These are phyloP conservation scores for Macrosteles quadrilineatus DNA, from an alignment of 1,140 invertebrate species.

Conservation along the genomic window DNA sequence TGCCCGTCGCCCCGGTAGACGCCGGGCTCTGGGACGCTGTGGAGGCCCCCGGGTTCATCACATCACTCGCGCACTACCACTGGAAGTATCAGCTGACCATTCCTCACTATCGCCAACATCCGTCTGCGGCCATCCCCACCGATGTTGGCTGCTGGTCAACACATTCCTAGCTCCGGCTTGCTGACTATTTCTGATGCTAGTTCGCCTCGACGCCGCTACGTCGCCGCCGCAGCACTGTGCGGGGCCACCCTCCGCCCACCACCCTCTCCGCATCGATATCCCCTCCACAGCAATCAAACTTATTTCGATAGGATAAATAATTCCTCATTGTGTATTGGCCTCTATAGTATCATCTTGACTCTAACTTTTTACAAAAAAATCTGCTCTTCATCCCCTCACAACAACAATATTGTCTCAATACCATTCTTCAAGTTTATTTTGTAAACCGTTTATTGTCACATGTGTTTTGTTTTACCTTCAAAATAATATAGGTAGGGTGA, in stretches of 20 bases:
- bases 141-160: conserved; percentile 16
- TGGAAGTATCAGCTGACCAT: conserved; percentile 31
- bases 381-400: too few species aligned
- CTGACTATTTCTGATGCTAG: conserved; percentile 18
- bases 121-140: not conserved
- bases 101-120: not conserved
- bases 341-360: too few species aligned
- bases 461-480: too few species aligned
- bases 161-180: conserved; percentile 3
- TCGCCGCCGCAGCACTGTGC: conserved; percentile 18
- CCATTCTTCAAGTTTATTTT: too few species aligned
- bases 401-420: too few species aligned
- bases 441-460: too few species aligned
- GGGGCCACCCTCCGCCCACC: too few species aligned
- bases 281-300: not conserved
- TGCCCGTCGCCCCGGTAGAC: conserved; percentile 60
- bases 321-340: too few species aligned
- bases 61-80: conserved; percentile 26
- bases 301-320: too few species aligned
- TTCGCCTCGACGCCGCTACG: not conserved
- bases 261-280: not conserved
- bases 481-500: too few species aligned
- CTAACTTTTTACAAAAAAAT: too few species aligned
- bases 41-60: conserved; percentile 7
- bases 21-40: conserved; percentile 28